Conservation (phyloP, 2,888 invertebrate species). For the Busseola fusca region DNA sequence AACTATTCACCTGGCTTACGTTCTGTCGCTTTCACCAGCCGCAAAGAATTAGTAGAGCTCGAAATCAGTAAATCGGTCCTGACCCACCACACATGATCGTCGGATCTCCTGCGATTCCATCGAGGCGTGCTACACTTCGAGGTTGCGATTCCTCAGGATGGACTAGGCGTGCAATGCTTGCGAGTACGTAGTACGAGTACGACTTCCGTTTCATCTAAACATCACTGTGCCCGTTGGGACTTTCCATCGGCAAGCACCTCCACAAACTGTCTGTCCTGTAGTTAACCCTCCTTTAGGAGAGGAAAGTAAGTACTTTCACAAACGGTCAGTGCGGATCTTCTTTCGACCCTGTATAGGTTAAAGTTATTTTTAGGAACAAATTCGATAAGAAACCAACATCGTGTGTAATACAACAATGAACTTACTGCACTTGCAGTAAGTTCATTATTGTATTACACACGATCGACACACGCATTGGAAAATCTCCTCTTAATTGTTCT, state of each 20-base stretch:
- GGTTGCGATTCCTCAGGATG: too few relatives aligned
- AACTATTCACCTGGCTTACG: too few relatives aligned
- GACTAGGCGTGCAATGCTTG: too few relatives aligned
- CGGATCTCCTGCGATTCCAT: too few relatives aligned
- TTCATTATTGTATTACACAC: too few relatives aligned
- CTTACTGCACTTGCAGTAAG: too few relatives aligned
- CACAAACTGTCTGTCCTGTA: not conserved
- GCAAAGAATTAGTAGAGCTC: not conserved
- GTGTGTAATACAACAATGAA: constrained; percentile 15
- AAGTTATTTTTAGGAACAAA: constrained; percentile 35
- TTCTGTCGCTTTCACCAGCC: not conserved
- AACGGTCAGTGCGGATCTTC: not conserved
- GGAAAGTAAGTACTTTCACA: not conserved
- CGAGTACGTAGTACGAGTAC: not conserved
- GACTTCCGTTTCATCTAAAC: not conserved
- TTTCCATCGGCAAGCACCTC: too few relatives aligned
- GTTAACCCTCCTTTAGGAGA: not conserved
- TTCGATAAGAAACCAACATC: constrained; percentile 18
- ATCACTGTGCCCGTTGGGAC: not conserved
- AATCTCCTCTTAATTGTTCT: constrained; percentile 41
- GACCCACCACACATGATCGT: too few relatives aligned
- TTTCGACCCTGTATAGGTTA: not conserved
- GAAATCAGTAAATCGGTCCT: not conserved
- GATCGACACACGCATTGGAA: constrained; percentile 45
- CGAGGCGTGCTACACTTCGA: too few relatives aligned